A percentile compares a stretch with the other conserved stretches of the same genome.
Conservation (phyloP, 2,888 invertebrate genomes). For the Clostera curtula region DNA sequence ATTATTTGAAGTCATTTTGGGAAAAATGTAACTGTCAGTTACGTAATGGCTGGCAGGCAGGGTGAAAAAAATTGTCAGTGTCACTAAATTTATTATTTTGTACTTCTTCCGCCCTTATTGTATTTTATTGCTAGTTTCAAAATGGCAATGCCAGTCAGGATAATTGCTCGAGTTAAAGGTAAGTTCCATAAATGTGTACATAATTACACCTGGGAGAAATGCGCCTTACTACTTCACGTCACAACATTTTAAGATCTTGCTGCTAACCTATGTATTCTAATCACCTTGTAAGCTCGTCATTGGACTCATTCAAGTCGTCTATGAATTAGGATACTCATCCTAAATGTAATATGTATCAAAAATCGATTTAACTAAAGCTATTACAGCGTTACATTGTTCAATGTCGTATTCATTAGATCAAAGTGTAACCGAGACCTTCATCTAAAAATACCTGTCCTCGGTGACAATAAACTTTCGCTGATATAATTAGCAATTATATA, state of each 20-base stretch:
- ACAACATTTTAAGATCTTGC: constrained; percentile 8
- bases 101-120: constrained; percentile 27
- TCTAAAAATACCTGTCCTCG: constrained; percentile 53
- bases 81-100: constrained; percentile 42
- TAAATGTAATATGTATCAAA: no score
- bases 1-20: no score
- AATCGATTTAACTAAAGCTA: no score
- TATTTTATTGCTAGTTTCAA: constrained; percentile 26
- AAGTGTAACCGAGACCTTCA: constrained; percentile 60
- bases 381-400: constrained; percentile 23
- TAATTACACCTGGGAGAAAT: no score
- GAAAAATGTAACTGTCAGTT: constrained; percentile 22
- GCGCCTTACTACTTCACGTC: constrained; percentile 9
- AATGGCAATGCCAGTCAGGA: constrained; percentile 76
- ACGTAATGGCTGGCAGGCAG: constrained; percentile 48
- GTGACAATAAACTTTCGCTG: constrained; percentile 24
- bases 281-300: no score
- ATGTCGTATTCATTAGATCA: constrained; percentile 44
- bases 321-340: no score
- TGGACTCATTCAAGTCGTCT: no score
- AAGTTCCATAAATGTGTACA: constrained; percentile 25
- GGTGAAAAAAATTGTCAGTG: constrained; percentile 58
- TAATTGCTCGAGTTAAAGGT: constrained; percentile 76
- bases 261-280: constrained; percentile 24
- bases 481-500: constrained; percentile 15